Evolutionary conservation across 2,888 invertebrate species (phyloP).

Genomic region (Myopa tessellatipennis): DNA sequence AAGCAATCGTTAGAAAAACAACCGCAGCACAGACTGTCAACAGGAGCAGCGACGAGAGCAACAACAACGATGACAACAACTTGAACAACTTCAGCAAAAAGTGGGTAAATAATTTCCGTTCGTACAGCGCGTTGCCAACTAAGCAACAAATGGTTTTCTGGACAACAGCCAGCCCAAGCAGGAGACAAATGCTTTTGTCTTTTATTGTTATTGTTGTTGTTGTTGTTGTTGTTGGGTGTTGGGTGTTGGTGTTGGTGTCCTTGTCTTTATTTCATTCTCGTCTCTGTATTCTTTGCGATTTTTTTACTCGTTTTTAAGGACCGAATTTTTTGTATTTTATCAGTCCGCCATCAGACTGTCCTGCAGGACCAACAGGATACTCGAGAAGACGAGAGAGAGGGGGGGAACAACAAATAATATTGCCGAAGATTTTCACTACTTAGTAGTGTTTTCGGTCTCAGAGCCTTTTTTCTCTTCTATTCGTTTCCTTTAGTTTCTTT

Average conservation of each 20-base stretch:
- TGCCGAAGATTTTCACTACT: constrained; percentile 20
- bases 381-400: too few species aligned
- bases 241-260: not conserved
- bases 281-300: not conserved
- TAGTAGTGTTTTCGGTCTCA: constrained; percentile 2
- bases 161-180: constrained; percentile 46
- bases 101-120: constrained; percentile 34
- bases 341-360: not conserved
- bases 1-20: constrained; percentile 37
- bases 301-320: not conserved
- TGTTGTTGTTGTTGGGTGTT: not conserved
- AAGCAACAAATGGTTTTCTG: constrained; percentile 55
- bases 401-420: constrained; percentile 12
- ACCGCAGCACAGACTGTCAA: constrained; percentile 35
- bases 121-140: constrained; percentile 27
- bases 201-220: not conserved
- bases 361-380: not conserved
- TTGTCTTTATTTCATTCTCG: not conserved
- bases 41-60: constrained; percentile 35
- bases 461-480: not conserved
- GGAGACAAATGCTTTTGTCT: constrained; percentile 43
- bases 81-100: constrained; percentile 16
- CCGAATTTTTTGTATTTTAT: constrained; percentile 2
- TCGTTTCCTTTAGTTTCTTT: not conserved
- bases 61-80: constrained; percentile 34